Evolutionary conservation across 2,888 invertebrate species (phyloP).

Genomic region (Beris chalybata): DNA sequence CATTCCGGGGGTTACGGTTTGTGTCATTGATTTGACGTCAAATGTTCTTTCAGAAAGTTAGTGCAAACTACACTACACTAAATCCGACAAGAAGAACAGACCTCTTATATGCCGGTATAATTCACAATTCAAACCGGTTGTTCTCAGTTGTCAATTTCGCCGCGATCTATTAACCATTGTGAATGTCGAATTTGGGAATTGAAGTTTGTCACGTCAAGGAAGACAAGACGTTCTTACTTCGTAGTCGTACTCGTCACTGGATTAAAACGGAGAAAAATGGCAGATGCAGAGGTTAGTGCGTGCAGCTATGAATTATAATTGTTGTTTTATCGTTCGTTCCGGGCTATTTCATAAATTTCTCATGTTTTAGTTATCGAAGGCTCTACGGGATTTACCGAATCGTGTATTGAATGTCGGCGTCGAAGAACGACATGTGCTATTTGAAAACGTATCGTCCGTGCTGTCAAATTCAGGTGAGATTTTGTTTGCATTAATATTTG

Average conservation of each 20-base stretch:
- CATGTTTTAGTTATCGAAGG: slow-evolving; percentile 52
- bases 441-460: slow-evolving; percentile 56
- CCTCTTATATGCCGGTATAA: too few species aligned
- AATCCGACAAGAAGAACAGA: too few species aligned
- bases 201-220: slow-evolving; percentile 24
- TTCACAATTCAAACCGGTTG: too few species aligned
- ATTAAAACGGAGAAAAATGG: slow-evolving; percentile 42
- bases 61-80: too few species aligned
- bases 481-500: too few species aligned
- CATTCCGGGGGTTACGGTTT: too few species aligned
- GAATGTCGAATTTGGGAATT: background rate
- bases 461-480: slow-evolving; percentile 72
- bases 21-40: too few species aligned
- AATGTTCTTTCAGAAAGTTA: too few species aligned
- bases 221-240: background rate
- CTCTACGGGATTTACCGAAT: slow-evolving; percentile 54
- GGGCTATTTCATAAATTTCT: slow-evolving; percentile 32
- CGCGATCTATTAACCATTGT: background rate
- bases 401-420: slow-evolving; percentile 49
- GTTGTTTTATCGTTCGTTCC: slow-evolving; percentile 1
- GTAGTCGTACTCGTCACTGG: background rate
- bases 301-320: slow-evolving; percentile 7
- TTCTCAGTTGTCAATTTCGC: too few species aligned
- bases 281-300: slow-evolving; percentile 45
- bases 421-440: slow-evolving; percentile 50